phyloP scores from a whole-genome alignment of 2,113 vertebrate species.

The Malurus melanocephalus region DNA sequence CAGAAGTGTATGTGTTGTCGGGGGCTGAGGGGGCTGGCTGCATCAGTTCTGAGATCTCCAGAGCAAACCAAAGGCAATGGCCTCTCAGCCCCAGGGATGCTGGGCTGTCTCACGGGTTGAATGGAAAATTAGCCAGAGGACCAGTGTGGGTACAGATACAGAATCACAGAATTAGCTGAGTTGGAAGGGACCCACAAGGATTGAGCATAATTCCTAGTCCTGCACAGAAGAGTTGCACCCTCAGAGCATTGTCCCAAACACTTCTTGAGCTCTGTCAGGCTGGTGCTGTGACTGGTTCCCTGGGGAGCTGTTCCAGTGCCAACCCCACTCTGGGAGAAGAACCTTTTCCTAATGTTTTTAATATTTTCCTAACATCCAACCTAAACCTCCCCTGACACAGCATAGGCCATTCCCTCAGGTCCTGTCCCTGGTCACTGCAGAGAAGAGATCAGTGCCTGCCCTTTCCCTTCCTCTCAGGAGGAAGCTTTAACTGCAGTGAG shows the following conservation, averaged over 20 bases:
- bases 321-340: rapidly evolving
- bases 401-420: rapidly evolving
- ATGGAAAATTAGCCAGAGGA: not conserved
- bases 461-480: rapidly evolving
- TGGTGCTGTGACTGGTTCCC: not conserved
- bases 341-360: not conserved
- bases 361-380: not conserved
- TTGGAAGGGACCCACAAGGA: not conserved
- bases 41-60: not conserved
- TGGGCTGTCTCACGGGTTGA: not conserved
- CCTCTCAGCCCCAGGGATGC: not conserved
- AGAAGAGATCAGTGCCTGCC: not conserved
- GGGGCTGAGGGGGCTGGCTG: not conserved
- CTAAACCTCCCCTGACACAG: not conserved
- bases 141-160: rapidly evolving
- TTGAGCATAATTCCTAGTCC: not conserved
- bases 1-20: not conserved
- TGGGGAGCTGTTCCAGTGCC: not conserved
- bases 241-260: not conserved
- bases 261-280: not conserved
- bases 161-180: not conserved
- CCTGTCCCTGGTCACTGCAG: not conserved
- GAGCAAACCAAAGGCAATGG: not conserved
- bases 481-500: not conserved
- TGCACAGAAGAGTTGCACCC: not conserved